Conservation (phyloP, 1,140 invertebrate species). For the Musca vetustissima region DNA sequence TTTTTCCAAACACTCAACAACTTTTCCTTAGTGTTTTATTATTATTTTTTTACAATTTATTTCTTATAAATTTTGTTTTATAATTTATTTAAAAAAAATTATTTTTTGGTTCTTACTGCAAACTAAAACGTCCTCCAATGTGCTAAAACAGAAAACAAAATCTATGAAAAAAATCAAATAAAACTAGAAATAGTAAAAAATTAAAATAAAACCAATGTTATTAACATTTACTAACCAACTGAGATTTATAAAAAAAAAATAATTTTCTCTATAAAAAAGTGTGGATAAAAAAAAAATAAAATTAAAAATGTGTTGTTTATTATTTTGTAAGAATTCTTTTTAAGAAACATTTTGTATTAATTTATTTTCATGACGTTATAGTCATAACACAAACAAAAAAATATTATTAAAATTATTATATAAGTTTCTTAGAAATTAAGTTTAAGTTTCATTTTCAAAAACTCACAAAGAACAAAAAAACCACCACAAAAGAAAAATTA, state of each 20-base stretch:
- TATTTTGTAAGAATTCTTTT: no score
- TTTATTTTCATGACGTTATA: conserved; percentile 30
- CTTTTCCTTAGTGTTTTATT: neutral
- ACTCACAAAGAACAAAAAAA: neutral
- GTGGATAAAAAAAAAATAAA: no score
- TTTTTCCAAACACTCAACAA: neutral
- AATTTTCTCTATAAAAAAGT: neutral
- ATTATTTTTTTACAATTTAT: neutral
- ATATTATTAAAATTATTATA: no score
- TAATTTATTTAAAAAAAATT: neutral
- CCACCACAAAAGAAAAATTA: neutral
- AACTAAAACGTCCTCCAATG: conserved; percentile 51
- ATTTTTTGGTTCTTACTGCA: conserved; percentile 9
- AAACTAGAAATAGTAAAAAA: no score
- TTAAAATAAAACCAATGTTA: neutral
- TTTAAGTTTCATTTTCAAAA: neutral
- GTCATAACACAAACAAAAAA: conserved; percentile 23
- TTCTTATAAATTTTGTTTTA: neutral
- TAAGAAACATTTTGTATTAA: no score
- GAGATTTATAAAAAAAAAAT: conserved; percentile 12
- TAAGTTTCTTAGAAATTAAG: no score
- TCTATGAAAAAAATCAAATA: conserved; percentile 18
- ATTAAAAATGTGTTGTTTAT: neutral
- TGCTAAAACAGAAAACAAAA: conserved; percentile 54
- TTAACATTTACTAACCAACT: conserved; percentile 10